Evolutionary conservation across 2,888 invertebrate species (phyloP), one percentile per base, ranked within the genome.

Genomic region (Meteorus cinctellus): DNA sequence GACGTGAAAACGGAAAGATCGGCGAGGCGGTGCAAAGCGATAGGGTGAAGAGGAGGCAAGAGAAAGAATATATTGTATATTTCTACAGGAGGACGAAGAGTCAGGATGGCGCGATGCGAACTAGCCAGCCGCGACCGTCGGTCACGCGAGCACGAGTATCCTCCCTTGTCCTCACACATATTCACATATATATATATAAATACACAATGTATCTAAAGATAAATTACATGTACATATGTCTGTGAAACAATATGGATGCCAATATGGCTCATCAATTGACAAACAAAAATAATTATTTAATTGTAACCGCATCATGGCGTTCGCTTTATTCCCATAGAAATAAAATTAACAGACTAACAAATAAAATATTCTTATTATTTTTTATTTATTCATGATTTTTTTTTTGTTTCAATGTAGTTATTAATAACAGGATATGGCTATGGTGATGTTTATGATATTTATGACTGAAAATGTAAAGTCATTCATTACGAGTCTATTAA

Each of bases 91-190:
- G 77, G 77, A 65, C 78, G 74, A 80, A 78, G 75, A 80, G 78
- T 79, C 81, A 81, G 81, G 80, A 82, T 82, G 82, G 82, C 82
- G 82, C 79, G 79, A 78, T 78, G 79, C 8, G 67, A 70, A 75
- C 81, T 82, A 81, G 82, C 82, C 82, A 81, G 81, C 78, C 82
- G 81, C 79, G 86, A 87, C 88, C 85, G 84, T 80, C 84, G 84
- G 87, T 88, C 88, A 87, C 88, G 88, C 88, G 86, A 88, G 83
- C 86, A 79, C 77, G 71, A 72, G 66, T 81, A 80, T 81, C 79
- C 80, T 80, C 78, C 77, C 75, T 34, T 71, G 59, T 75, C 55
- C 70, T 74, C 60, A 62, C 74, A 74, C 74, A 74, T 60, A 66
- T 74, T 59, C 63, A 63, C 34, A 45, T 63, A 8, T 55, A 55